Base-by-base conservation (phyloP, 2,888 invertebrate species). In the Phyllotreta cruciferae region DNA sequence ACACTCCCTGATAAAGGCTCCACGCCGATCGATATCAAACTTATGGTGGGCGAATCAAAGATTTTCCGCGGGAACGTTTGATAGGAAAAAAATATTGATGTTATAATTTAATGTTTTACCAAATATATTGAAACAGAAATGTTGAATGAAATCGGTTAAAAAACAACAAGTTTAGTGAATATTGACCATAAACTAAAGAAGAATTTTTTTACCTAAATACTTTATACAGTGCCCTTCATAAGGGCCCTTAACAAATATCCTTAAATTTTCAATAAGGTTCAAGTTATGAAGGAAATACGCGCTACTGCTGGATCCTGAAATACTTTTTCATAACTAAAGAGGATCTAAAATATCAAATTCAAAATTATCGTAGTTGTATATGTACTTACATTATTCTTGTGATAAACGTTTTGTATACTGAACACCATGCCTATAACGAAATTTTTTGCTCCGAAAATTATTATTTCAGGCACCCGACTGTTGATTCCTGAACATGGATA, bases 1-100 rank as follows among this genome's bases (percentile, higher is more conserved):
- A 78, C 77, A 78, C 70, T 78, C 77, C 60, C 65, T 56, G 63
- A 58, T 57, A 66, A 69, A 66, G 67, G 61, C 63, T 57, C 58
- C 56, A 56, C 47, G 60, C 49, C 64, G 69, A 72, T 72, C 72
- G 73, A 72, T 60, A 64, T 68, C 10, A 38, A 37, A 52, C 13
- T 37, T 35, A 49, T 58, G 56, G 66, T 65, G 62, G 68, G 53
- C 61, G 65, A 62, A 24, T 24, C 24, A n/a, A 49, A 50, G 45
- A 56, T 13, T 13, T 44, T 64, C 56, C 38, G 68, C 66, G 66
- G 68, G 62, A 68, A 64, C 63, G 24, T 60, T 60, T 37, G 44
- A 60, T 14, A 13, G 8, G 8, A 54, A 36, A 42, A n/a, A 56
- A 36, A 10, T 1, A 11, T 11, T 24, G 24, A 34, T 24, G 14